These are phyloP conservation scores for Lucilia sericata DNA, from an alignment of 1,140 invertebrate species.

Conservation along the genomic window DNA sequence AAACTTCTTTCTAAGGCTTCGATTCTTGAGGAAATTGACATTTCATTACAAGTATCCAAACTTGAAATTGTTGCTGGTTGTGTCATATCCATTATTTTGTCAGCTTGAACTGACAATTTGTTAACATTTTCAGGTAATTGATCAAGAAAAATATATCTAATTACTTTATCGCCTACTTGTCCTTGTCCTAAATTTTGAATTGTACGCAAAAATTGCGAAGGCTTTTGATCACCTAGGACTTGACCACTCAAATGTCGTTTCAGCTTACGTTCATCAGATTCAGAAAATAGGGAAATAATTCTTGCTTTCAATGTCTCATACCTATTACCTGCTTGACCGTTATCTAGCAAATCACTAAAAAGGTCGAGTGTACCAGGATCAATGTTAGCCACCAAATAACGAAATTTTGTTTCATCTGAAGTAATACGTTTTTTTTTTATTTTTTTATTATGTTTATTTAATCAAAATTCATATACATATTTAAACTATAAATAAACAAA, in stretches of 20 bases:
- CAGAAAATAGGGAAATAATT: not conserved
- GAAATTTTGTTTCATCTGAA: too few species aligned
- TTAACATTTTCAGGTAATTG: conserved; percentile 14
- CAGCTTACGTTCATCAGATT: not conserved
- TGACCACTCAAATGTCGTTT: not conserved
- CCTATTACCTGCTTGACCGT: not conserved
- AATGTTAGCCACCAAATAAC: not conserved
- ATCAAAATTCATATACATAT: too few species aligned
- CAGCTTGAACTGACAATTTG: too few species aligned
- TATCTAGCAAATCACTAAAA: not conserved
- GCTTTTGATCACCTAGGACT: not conserved
- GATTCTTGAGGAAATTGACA: too few species aligned
- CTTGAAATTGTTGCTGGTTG: too few species aligned
- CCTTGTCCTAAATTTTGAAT: conserved; percentile 2
- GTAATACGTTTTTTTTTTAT: too few species aligned
- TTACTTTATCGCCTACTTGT: not conserved
- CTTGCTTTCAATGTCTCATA: not conserved
- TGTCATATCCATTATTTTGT: too few species aligned
- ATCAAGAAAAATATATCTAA: not conserved
- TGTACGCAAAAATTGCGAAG: not conserved
- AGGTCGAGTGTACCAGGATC: not conserved
- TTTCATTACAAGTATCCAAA: too few species aligned
- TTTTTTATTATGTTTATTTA: too few species aligned
- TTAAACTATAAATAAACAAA: too few species aligned
- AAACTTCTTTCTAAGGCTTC: too few species aligned